Percentiles rank a stretch among this genome's conserved stretches.
Evolutionary conservation across 37 sponge, comb jelly and placozoan genomes (phyloP).

Genomic region (Beroe ovata): DNA sequence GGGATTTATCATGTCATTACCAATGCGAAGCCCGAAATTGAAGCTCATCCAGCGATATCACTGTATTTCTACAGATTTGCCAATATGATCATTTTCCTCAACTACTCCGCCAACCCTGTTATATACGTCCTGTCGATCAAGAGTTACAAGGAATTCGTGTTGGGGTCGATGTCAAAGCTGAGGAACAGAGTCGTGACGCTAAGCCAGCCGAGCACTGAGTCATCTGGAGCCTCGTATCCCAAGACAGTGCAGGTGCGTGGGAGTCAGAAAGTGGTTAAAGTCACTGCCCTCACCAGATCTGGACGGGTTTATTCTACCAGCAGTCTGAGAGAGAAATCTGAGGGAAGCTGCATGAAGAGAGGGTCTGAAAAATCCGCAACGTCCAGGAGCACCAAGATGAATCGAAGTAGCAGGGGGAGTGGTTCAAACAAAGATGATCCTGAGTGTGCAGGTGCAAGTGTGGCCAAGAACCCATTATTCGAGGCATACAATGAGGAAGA

Average conservation of each 20-base stretch:
- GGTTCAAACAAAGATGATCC: too few species aligned
- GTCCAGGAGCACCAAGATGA: too few species aligned
- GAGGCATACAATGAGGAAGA: too few species aligned
- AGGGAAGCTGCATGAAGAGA: too few species aligned
- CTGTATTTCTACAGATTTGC: conserved; percentile 21
- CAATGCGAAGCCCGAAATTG: not conserved
- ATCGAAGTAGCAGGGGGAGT: too few species aligned
- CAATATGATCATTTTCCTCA: not conserved
- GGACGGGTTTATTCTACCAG: not conserved
- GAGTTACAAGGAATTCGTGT: conserved; percentile 32
- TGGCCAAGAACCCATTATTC: too few species aligned
- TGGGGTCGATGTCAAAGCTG: not conserved
- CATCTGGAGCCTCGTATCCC: too few species aligned
- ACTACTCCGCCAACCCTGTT: conserved; percentile 40
- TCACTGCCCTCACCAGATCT: not conserved
- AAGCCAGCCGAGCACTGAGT: not conserved
- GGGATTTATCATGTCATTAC: not conserved
- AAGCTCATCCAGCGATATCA: not conserved
- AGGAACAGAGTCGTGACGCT: not conserved
- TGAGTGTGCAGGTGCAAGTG: too few species aligned
- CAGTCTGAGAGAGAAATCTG: too few species aligned
- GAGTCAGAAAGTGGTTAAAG: too few species aligned
- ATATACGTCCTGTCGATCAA: conserved; percentile 14
- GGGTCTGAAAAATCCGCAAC: too few species aligned
- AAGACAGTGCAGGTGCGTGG: too few species aligned